phyloP scores from a whole-genome alignment of 1,140 invertebrate genomes.

The Drosophila gunungcola region DNA sequence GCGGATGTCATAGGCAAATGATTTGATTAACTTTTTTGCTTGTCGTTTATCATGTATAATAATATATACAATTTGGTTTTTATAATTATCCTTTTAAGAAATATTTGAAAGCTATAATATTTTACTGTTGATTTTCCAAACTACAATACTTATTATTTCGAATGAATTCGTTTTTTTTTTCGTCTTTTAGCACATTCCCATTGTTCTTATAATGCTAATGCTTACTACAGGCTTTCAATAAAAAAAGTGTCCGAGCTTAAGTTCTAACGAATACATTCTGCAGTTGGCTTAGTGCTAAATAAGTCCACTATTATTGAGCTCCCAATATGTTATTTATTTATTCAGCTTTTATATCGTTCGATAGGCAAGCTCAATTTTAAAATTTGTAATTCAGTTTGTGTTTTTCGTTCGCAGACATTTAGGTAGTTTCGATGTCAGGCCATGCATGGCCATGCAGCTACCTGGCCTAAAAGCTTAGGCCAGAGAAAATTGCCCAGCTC shows the following conservation, averaged over 20 bases:
- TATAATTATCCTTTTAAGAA: too few species aligned
- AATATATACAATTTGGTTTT: too few species aligned
- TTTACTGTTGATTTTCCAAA: too few species aligned
- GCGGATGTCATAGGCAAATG: background rate
- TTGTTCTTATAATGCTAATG: too few species aligned
- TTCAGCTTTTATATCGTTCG: background rate
- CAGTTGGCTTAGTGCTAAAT: background rate
- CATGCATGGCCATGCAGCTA: constrained; percentile 9
- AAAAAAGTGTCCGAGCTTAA: too few species aligned
- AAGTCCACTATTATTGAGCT: background rate
- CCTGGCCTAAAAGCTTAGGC: constrained; percentile 7
- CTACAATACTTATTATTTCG: too few species aligned
- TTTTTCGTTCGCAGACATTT: constrained; percentile 1
- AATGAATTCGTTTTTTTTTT: too few species aligned
- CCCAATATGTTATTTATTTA: background rate
- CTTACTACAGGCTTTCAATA: too few species aligned
- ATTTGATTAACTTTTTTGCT: too few species aligned
- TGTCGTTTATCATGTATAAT: too few species aligned
- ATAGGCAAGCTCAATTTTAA: background rate
- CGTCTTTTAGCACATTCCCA: too few species aligned
- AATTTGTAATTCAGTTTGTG: constrained; percentile 5
- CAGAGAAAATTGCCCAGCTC: constrained; percentile 11
- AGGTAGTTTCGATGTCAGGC: background rate
- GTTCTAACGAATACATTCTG: background rate
- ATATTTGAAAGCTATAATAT: too few species aligned